phyloP scores from a whole-genome alignment of 1,140 invertebrate genomes.

The Drosophila melanica region DNA sequence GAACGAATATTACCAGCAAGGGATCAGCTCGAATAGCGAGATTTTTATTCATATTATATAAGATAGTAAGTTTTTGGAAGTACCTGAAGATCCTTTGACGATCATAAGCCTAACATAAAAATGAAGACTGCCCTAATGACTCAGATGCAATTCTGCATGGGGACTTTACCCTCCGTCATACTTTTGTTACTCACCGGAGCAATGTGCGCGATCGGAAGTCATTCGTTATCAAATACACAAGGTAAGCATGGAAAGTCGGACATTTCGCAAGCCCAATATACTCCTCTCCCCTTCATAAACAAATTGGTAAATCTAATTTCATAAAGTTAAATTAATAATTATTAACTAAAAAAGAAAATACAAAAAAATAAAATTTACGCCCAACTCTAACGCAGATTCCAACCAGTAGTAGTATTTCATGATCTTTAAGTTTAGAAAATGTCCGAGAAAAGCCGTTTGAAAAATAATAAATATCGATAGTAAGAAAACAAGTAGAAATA shows the following conservation, averaged over 20 bases:
- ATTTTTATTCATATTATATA: constrained; percentile 48
- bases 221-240: constrained; percentile 37
- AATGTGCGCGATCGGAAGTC: constrained; percentile 27
- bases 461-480: too few relatives aligned
- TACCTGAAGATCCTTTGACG: constrained; percentile 59
- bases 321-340: too few relatives aligned
- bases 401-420: too few relatives aligned
- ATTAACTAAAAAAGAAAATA: too few relatives aligned
- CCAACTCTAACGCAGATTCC: too few relatives aligned
- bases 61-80: constrained; percentile 39
- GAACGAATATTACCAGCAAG: constrained; percentile 30
- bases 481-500: too few relatives aligned
- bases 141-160: constrained; percentile 30
- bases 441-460: too few relatives aligned
- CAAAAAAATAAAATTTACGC: too few relatives aligned
- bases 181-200: constrained; percentile 40
- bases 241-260: constrained; percentile 38
- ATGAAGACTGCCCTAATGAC: constrained; percentile 53
- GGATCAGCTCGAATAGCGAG: constrained; percentile 58
- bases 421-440: too few relatives aligned
- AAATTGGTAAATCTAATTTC: too few relatives aligned
- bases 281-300: too few relatives aligned
- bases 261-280: too few relatives aligned
- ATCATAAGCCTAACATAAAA: constrained; percentile 48
- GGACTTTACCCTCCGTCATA: constrained; percentile 29